phyloP scores from a whole-genome alignment of 2,888 invertebrate species.

The Microctonus brassicae region DNA sequence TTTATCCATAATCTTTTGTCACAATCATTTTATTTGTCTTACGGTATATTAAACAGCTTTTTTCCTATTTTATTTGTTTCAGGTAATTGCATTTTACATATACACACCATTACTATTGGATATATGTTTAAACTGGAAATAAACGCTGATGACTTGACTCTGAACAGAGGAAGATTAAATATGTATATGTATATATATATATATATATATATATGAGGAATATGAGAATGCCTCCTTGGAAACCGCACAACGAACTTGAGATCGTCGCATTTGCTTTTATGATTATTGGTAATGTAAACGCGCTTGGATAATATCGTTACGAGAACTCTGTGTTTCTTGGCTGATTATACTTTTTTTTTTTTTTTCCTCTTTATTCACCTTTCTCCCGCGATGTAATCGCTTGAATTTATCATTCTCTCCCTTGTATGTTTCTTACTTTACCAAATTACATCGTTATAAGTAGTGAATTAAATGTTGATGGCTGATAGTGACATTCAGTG shows the following conservation, averaged over 20 bases:
- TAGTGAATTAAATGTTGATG: not conserved
- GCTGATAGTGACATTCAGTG: too few relatives aligned
- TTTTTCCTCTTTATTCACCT: conserved; percentile 1
- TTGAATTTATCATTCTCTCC: not conserved
- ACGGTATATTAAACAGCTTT: conserved; percentile 44
- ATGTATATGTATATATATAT: not conserved
- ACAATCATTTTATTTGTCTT: conserved; percentile 30
- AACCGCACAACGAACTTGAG: conserved; percentile 6
- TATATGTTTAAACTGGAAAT: not conserved
- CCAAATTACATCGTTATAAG: not conserved
- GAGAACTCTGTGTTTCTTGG: not conserved
- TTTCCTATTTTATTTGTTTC: conserved; percentile 55
- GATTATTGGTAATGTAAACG: conserved; percentile 35
- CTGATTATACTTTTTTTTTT: conserved; percentile 14
- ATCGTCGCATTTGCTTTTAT: conserved; percentile 28
- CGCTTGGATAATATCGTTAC: conserved; percentile 9
- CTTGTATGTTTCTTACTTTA: not conserved
- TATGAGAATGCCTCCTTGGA: not conserved
- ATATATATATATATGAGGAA: not conserved
- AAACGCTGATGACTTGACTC: conserved; percentile 20
- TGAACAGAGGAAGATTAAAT: not conserved
- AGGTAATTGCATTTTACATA: conserved; percentile 50
- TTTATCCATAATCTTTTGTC: conserved; percentile 37
- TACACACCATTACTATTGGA: not conserved
- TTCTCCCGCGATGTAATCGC: conserved; percentile 3